A percentile compares a stretch with the other conserved stretches of the same genome.
Conservation (phyloP, 92 coral and sea anemone genomes). For the Epizoanthus illoricatus region DNA sequence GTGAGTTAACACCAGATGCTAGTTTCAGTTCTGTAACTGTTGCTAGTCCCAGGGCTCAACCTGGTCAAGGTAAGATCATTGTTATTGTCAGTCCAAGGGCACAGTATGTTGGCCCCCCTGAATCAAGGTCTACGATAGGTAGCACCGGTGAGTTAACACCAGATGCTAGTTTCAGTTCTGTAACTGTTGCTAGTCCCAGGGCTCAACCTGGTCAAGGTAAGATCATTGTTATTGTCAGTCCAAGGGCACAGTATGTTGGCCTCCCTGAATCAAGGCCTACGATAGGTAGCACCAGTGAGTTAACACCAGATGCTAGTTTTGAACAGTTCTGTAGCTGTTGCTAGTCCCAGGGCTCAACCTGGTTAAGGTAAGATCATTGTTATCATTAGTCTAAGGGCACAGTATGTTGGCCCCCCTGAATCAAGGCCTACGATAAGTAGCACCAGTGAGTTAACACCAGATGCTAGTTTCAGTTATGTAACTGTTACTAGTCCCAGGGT, state of each 20-base stretch:
- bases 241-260: conserved; percentile 8
- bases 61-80: too few relatives aligned
- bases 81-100: neutral
- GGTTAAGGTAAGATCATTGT: too few relatives aligned
- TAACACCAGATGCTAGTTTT: neutral
- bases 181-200: conserved; percentile 9
- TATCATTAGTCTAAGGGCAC: neutral
- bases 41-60: neutral
- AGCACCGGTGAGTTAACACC: neutral
- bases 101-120: conserved; percentile 3
- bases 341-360: neutral
- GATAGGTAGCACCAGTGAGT: neutral
- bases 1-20: neutral
- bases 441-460: neutral
- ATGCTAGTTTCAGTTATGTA: neutral
- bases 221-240: neutral
- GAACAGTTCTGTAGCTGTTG: neutral
- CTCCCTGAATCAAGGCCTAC: neutral
- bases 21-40: neutral
- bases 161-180: neutral
- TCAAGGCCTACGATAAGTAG: neutral
- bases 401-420: conserved; percentile 1
- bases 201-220: neutral
- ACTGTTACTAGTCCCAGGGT: conserved; percentile 4
- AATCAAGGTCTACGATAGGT: neutral